Evolutionary conservation across 2,888 invertebrate species (phyloP), one percentile per base, ranked within the genome.

Genomic region (Phyllotreta striolata): DNA sequence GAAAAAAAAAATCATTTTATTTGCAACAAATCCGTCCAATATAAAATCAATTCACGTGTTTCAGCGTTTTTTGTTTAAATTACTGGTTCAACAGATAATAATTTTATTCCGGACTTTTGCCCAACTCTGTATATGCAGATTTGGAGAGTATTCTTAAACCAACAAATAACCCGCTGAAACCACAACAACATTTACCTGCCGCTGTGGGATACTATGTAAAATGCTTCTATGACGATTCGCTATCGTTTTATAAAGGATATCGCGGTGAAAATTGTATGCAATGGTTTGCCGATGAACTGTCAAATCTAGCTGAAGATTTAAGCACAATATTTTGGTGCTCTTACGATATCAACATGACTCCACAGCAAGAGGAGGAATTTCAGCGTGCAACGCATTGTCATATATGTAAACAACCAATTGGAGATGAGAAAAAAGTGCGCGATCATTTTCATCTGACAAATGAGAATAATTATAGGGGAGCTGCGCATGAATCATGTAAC

Each of bases 401-500:
- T 38, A 63, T 66, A 6, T 67, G 66, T 10, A 24, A 13, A 3
- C 47, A 47, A 46, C 38, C 57, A 8, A 1, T 8, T 14, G 49
- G 40, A 51, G 58, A 61, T 44, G n/a, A n/a, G n/a, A 55, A 35
- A 12, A 65, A 62, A 58, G 51, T 64, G 54, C 10, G 51, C n/a
- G 60, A 64, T 43, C 62, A 62, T 51, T 44, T 35, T 41, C 62
- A 66, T 37, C 44, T 64, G n/a, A 61, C 58, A 24, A 14, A 9
- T 34, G 34, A 35, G 6, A 55, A 39, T 9, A 64, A 59, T 38
- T 62, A 51, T 47, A 13, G 55, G n/a, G 55, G 61, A 34, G 64
- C 72, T 5, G 72, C 73, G 1, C 72, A 75, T 64, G 55, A 63
- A 39, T 10, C 43, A 8, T 74, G 73, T 61, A 73, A 74, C 55